Conservation (phyloP, 2,113 vertebrate species). For the Trichomycterus rosablanca region DNA sequence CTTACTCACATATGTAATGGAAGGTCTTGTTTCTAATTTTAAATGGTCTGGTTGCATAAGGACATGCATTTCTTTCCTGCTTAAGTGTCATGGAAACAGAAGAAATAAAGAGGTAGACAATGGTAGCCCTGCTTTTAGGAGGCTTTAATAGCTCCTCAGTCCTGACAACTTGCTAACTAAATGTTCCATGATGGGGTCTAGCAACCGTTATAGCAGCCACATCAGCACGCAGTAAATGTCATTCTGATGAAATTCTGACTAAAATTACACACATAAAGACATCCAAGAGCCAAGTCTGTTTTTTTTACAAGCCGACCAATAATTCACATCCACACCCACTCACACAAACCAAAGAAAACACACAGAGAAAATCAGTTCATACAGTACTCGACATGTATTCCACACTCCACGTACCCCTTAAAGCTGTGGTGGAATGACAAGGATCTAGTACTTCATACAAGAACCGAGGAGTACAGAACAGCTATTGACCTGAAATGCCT, state of each 20-base stretch:
- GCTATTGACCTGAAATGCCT: slow-evolving; percentile 23
- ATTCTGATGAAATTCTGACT: background rate
- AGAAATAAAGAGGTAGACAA: background rate
- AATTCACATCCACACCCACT: slow-evolving; percentile 1
- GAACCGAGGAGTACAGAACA: slow-evolving; percentile 24
- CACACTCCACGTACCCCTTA: background rate
- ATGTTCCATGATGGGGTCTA: background rate
- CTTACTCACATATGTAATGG: background rate
- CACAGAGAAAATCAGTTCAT: background rate
- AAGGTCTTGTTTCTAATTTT: background rate
- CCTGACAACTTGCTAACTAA: background rate
- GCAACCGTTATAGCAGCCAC: background rate
- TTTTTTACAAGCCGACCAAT: slow-evolving; percentile 23
- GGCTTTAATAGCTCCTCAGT: background rate
- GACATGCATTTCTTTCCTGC: too few species aligned
- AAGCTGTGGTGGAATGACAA: slow-evolving; percentile 9
- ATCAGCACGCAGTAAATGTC: background rate
- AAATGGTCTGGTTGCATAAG: too few species aligned
- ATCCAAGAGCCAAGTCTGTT: slow-evolving; percentile 2
- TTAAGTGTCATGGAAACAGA: slow-evolving; percentile 9
- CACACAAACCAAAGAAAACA: slow-evolving; percentile 34
- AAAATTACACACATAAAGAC: background rate
- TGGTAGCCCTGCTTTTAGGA: background rate
- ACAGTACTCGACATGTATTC: slow-evolving; percentile 12
- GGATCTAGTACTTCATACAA: slow-evolving; percentile 7